Percentiles rank a stretch among this genome's conserved stretches.
phyloP scores from a whole-genome alignment of 2,113 vertebrate species.

The Pagrus major region DNA sequence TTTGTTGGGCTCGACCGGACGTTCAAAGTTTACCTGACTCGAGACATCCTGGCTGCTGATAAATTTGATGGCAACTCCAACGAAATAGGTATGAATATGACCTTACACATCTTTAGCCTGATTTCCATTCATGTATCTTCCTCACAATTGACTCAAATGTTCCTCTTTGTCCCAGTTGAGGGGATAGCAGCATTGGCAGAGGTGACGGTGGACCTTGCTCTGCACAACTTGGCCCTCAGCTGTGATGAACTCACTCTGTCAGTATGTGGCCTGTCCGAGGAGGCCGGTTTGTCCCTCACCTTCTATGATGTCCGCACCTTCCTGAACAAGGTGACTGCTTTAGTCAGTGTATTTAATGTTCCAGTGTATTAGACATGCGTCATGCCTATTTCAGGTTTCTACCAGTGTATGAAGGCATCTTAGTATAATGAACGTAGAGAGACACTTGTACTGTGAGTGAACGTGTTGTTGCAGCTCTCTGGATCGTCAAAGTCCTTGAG shows the following conservation, averaged over 20 bases:
- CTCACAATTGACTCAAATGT: neutral
- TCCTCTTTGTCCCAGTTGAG: conserved; percentile 82
- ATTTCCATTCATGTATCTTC: neutral
- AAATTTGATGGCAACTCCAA: conserved; percentile 88
- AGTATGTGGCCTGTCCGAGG: conserved; percentile 86
- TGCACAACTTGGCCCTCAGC: conserved; percentile 94
- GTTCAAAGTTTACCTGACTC: conserved; percentile 89
- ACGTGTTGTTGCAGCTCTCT: neutral
- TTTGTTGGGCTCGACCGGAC: conserved; percentile 87
- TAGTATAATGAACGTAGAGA: neutral
- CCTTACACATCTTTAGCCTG: neutral
- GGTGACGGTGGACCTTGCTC: conserved; percentile 84
- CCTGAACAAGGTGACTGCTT: conserved; percentile 89
- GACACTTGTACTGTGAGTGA: neutral
- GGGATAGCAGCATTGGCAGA: conserved; percentile 82
- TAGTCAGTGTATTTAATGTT: neutral
- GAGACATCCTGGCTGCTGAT: conserved; percentile 88
- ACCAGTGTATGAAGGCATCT: neutral
- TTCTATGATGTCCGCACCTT: conserved; percentile 95
- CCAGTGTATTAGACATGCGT: neutral
- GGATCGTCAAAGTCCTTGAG: neutral
- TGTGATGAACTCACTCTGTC: conserved; percentile 94
- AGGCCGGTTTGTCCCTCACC: conserved; percentile 83
- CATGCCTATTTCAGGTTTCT: neutral
- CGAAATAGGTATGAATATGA: conserved; percentile 86